A percentile compares a stretch with the other conserved stretches of the same genome.
Evolutionary conservation across 1,140 invertebrate species (phyloP).

Genomic region (Papilio aristodemus): DNA sequence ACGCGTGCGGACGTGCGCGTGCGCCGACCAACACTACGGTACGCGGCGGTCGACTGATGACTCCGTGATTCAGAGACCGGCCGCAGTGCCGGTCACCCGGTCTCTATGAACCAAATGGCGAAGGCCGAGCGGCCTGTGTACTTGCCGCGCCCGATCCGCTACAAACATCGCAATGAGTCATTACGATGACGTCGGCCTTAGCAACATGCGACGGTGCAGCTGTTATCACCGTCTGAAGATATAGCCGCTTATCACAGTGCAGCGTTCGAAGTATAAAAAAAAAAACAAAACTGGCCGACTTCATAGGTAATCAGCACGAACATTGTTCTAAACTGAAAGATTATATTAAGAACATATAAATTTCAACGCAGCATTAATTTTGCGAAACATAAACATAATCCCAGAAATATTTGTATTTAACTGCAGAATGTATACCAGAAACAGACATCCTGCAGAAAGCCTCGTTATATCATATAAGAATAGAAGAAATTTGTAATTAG

Average conservation of each 20-base stretch:
- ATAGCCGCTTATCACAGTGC: neutral
- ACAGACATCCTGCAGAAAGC: no score
- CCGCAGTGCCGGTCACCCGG: conserved; percentile 50
- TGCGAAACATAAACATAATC: no score
- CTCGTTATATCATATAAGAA: no score
- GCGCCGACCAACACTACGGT: conserved; percentile 51
- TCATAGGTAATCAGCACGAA: neutral
- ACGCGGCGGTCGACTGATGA: conserved; percentile 51
- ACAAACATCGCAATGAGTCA: conserved; percentile 52
- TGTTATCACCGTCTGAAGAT: neutral
- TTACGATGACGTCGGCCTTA: conserved; percentile 42
- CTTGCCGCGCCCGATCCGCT: conserved; percentile 35
- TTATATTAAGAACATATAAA: no score
- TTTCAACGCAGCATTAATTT: no score
- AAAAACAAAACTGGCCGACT: neutral
- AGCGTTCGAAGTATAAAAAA: neutral
- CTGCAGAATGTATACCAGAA: no score
- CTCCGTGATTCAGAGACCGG: conserved; percentile 62
- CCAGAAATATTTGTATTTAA: no score
- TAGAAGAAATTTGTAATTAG: no score
- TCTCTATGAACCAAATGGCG: conserved; percentile 53
- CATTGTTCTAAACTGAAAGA: neutral
- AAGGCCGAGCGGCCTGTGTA: conserved; percentile 38
- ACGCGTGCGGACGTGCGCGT: conserved; percentile 66
- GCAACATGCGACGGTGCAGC: conserved; percentile 6